phyloP scores from a whole-genome alignment of 2,113 vertebrate genomes.

The Rhinogobius similis region DNA sequence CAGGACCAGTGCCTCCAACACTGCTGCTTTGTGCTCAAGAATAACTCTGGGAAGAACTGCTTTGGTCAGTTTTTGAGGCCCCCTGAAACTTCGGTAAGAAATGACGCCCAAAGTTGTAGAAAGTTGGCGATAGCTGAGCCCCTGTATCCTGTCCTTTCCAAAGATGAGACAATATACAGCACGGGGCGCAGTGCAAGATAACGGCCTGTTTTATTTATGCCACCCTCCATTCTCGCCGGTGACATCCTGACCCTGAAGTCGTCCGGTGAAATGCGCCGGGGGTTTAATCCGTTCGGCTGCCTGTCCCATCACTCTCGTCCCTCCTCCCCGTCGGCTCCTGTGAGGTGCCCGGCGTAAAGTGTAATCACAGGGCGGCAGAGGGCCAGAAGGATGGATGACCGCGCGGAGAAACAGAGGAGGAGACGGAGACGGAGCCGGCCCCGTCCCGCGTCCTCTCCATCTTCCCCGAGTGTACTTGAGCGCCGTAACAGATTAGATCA shows the following conservation, averaged over 20 bases:
- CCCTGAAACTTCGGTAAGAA: background rate
- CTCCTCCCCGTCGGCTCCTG: conserved; percentile 40
- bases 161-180: conserved; percentile 24
- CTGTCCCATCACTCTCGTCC: conserved; percentile 35
- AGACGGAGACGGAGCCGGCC: conserved; percentile 14
- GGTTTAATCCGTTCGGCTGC: conserved; percentile 52
- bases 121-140: conserved; percentile 22
- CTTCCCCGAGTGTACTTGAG: conserved; percentile 25
- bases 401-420: conserved; percentile 18
- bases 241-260: conserved; percentile 34
- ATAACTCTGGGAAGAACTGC: no score
- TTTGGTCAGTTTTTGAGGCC: background rate
- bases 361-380: conserved; percentile 49
- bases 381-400: conserved; percentile 42
- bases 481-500: conserved; percentile 55
- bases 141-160: background rate
- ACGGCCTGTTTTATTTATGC: conserved; percentile 25
- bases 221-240: conserved; percentile 19
- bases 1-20: no score
- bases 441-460: conserved; percentile 24
- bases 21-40: no score
- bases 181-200: conserved; percentile 11
- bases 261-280: conserved; percentile 34
- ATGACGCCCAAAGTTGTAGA: background rate
- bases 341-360: conserved; percentile 51